Base-by-base conservation (phyloP, 2,888 invertebrate genomes). In the Drosophila mimica region DNA sequence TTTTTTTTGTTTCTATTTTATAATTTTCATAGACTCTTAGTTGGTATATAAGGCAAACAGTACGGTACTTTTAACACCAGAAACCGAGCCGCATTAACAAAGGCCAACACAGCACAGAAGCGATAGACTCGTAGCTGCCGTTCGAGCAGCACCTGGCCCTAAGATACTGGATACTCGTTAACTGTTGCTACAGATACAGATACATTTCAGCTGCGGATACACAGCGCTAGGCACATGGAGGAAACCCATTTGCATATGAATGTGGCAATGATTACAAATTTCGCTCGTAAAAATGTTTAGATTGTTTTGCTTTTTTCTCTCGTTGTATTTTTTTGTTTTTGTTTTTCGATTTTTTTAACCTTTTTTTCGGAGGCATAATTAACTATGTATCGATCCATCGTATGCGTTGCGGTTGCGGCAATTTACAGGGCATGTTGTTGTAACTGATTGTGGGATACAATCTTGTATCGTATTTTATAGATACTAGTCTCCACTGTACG, bases 11-110 rank as follows among this genome's bases (percentile, higher is more conserved):
- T 53, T 69, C 33, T 61, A 74, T 73, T 72, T 51, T 61, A 78
- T 78, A 76, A 79, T 74, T 74, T 80, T 76, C 59, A 63, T 66
- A 70, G 73, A 65, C 57, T 72, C 72, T 76, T 68, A 79, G 76
- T 77, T 77, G 82, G 67, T 76, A 65, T 88, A 88, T 83, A 90
- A 82, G 87, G 87, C 77, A 88, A 87, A 86, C 88, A 90, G 80
- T 88, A 87, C 87, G 90, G 87, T 90, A 87, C 90, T 88, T 86
- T 90, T 87, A 86, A 87, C 87, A 90, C 87, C 90, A 88, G 60
- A 76, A 85, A 71, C 70, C 70, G 74, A 73, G 83, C 59, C 65
- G 48, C 52, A 60, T 57, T 71, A 78, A 83, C 70, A 79, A 70
- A 82, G 89, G 89, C 87, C 87, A 87, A 84, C 81, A 83, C 89